phyloP scores from a whole-genome alignment of 2,888 invertebrate genomes.

The Gonocerus acuteangulatus region DNA sequence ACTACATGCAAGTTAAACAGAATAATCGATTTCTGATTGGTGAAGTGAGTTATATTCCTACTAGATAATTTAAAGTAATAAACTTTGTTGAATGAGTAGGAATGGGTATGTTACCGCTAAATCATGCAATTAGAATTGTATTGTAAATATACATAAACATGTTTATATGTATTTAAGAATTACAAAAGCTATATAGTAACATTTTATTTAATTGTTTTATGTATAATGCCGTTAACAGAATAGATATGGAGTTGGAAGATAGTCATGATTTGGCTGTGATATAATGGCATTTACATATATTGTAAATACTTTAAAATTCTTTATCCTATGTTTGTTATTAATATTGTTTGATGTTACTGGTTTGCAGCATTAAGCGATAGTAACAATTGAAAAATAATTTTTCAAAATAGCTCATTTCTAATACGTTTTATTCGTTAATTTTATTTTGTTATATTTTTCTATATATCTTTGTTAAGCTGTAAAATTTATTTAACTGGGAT shows the following conservation, averaged over 20 bases:
- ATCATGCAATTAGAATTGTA: slow-evolving; percentile 8
- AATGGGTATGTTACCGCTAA: slow-evolving; percentile 26
- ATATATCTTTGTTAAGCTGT: not conserved
- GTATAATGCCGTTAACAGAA: not conserved
- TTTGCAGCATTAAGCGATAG: not conserved
- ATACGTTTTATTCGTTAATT: too few species aligned
- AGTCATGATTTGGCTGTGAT: slow-evolving; percentile 33
- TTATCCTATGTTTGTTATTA: not conserved
- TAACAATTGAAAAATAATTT: not conserved
- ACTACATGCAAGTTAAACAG: too few species aligned
- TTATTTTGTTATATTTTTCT: not conserved
- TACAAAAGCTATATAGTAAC: too few species aligned
- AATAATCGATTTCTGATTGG: too few species aligned
- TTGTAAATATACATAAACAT: not conserved
- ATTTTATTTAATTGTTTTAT: not conserved
- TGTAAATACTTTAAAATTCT: not conserved
- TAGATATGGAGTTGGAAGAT: slow-evolving; percentile 14
- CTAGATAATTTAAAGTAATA: too few species aligned
- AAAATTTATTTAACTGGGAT: not conserved
- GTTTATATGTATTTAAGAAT: not conserved
- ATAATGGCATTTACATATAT: slow-evolving; percentile 32
- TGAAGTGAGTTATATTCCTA: too few species aligned
- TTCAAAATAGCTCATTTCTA: too few species aligned
- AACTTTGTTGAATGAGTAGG: too few species aligned
- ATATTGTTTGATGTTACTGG: not conserved